These are phyloP conservation scores for Thunnus thynnus DNA, from an alignment of 2,113 vertebrate genomes.

Conservation along the genomic window DNA sequence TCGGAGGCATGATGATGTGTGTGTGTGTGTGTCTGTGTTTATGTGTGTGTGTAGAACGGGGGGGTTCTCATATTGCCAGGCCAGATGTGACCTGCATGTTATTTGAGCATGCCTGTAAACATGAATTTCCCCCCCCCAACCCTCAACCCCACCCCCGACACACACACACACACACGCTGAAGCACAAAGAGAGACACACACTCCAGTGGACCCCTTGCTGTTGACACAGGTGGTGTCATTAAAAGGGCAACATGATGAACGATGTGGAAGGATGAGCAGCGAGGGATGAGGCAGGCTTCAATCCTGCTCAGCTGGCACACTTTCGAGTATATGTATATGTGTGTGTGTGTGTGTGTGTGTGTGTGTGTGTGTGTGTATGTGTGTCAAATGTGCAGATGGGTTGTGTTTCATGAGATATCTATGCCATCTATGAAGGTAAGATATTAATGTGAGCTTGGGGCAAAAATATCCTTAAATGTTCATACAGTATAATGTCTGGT, in stretches of 20 bases:
- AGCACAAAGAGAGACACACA: constrained; percentile 13
- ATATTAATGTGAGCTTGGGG: constrained; percentile 9
- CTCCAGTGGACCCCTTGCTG: constrained; percentile 38
- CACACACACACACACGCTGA: not conserved
- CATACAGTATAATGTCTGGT: too few relatives aligned
- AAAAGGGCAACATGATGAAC: constrained; percentile 68
- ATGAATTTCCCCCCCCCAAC: constrained; percentile 15
- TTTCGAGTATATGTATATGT: not conserved
- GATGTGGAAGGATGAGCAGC: constrained; percentile 38
- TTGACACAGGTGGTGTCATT: constrained; percentile 77
- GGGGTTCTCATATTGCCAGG: constrained; percentile 42
- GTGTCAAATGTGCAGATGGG: constrained; percentile 34
- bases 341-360: constrained; percentile 21
- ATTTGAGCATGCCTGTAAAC: constrained; percentile 51
- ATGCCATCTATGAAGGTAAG: constrained; percentile 20
- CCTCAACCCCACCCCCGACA: not conserved
- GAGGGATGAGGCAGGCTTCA: constrained; percentile 40
- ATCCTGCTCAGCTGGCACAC: constrained; percentile 64
- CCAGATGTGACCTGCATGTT: constrained; percentile 72
- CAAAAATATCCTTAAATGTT: not conserved
- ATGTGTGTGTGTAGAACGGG: not conserved
- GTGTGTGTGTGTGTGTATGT: constrained; percentile 1
- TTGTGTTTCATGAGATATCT: constrained; percentile 12
- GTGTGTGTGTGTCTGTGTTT: constrained; percentile 1
- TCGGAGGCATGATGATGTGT: not conserved